Evolutionary conservation across 2,888 invertebrate genomes (phyloP), one percentile per base, ranked within the genome.

Genomic region (Serripes groenlandicus): DNA sequence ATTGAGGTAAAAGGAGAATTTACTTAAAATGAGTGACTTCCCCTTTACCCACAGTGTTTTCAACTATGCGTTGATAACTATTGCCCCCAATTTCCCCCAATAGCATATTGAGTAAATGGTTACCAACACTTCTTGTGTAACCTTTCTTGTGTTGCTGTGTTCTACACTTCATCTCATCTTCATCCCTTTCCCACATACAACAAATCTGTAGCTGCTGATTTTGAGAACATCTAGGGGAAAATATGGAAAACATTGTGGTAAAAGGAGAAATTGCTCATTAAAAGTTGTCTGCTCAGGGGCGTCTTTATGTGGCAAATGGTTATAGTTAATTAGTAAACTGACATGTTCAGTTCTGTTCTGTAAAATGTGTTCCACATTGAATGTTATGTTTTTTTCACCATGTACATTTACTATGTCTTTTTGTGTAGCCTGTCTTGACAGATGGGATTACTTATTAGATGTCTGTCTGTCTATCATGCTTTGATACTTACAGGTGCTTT

Each of bases 41-140:
- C n/a, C 56, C 56, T 56, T 56, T n/a, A 15, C n/a, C 23, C 56
- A 56, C n/a, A n/a, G 23, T 56, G 18, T 56, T 56, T 56, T 56
- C n/a, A 56, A n/a, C 18, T 42, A 15, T 18, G 9, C 18, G 9
- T 42, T 42, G 42, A 9, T 42, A 15, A 18, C 42, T 42, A 15
- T 42, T 42, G 42, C 42, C 18, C 18, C 18, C 42, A 42, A 42
- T 42, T 42, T 42, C 18, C 9, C 42, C 42, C 56, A 56, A 23
- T 15, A 11, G 56, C 7, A 7, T 18, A 15, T 18, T n/a, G n/a
- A n/a, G n/a, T n/a, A n/a, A n/a, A n/a, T n/a, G n/a, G n/a, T n/a
- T n/a, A n/a, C n/a, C n/a, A n/a, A n/a, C n/a, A n/a, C n/a, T n/a
- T n/a, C n/a, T n/a, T n/a, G n/a, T n/a, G n/a, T n/a, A n/a, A n/a